These are phyloP conservation scores for Gastracanthus pulcherrimus DNA, from an alignment of 2,888 invertebrate species.

Conservation along the genomic window DNA sequence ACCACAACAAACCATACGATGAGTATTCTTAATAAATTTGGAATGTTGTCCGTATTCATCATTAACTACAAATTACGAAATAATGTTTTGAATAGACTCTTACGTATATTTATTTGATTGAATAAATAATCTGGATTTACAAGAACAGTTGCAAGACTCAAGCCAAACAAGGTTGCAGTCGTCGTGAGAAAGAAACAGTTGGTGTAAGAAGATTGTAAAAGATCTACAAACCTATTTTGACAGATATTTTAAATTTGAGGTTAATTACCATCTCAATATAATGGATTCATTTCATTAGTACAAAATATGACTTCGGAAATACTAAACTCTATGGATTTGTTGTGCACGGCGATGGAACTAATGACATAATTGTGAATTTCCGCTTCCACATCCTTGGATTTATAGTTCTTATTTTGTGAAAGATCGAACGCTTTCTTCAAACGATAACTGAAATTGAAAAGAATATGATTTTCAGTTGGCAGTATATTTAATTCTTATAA, in stretches of 20 bases:
- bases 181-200: not conserved
- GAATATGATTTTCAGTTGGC: too few species aligned
- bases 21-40: not conserved
- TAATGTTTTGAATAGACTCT: not conserved
- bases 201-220: not conserved
- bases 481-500: too few species aligned
- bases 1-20: not conserved
- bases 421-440: not conserved
- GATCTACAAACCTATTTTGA: not conserved
- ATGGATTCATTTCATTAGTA: not conserved
- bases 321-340: slow-evolving; percentile 1
- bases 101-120: not conserved
- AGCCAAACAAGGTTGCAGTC: not conserved
- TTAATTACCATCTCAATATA: not conserved
- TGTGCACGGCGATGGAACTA: not conserved
- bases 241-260: not conserved
- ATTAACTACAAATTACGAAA: not conserved
- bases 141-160: slow-evolving; percentile 16
- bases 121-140: not conserved
- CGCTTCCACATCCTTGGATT: not conserved
- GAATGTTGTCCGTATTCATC: not conserved
- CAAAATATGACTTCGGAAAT: too few species aligned
- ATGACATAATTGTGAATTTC: not conserved
- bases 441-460: not conserved
- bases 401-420: not conserved